Percentiles rank a stretch among this genome's conserved stretches.
Evolutionary conservation across 2,888 invertebrate species (phyloP).

Genomic region (Bhutanitis thaidina): DNA sequence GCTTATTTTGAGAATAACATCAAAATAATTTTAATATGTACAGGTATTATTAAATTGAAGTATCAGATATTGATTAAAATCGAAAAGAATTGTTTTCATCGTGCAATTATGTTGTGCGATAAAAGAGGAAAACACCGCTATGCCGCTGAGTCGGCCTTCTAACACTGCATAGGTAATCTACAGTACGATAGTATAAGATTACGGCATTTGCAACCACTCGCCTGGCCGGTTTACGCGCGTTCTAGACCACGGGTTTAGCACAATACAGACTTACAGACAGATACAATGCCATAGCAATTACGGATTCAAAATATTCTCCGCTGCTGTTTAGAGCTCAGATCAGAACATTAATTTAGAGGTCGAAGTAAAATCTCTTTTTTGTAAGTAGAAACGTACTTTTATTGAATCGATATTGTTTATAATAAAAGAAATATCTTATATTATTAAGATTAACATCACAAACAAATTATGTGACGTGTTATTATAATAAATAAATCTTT

Average conservation of each 20-base stretch:
- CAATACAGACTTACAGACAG: slow-evolving; percentile 44
- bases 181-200: slow-evolving; percentile 48
- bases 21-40: neutral
- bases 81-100: slow-evolving; percentile 8
- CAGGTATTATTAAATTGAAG: neutral
- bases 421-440: no score
- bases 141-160: slow-evolving; percentile 64
- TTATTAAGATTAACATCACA: no score
- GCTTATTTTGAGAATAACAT: neutral
- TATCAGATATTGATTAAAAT: neutral
- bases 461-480: no score
- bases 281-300: slow-evolving; percentile 72
- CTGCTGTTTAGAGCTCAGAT: slow-evolving; percentile 35
- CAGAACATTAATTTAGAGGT: slow-evolving; percentile 33
- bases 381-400: no score
- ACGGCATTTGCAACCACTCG: slow-evolving; percentile 46
- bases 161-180: slow-evolving; percentile 59
- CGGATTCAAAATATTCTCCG: slow-evolving; percentile 47
- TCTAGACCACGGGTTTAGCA: slow-evolving; percentile 41
- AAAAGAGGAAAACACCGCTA: slow-evolving; percentile 50
- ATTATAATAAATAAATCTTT: no score
- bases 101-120: slow-evolving; percentile 18
- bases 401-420: no score
- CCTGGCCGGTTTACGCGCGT: slow-evolving; percentile 53
- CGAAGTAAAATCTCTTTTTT: slow-evolving; percentile 9